Evolutionary conservation across 1,140 invertebrate species (phyloP).

Genomic region (Metaphire vulgaris): DNA sequence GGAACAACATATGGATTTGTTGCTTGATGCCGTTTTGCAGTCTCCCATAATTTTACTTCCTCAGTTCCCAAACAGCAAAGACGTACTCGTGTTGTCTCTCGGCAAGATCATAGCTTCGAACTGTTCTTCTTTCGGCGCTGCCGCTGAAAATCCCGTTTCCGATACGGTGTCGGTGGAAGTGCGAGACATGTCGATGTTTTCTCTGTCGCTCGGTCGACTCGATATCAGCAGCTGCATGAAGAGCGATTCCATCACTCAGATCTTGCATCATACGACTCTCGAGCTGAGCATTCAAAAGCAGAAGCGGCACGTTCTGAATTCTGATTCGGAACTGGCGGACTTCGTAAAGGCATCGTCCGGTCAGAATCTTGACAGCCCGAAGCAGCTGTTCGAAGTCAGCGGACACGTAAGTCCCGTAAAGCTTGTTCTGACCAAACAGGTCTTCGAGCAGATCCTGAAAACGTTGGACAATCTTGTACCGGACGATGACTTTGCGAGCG

Average conservation of each 20-base stretch:
- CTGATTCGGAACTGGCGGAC: background rate
- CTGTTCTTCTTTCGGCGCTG: background rate
- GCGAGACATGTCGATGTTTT: conserved; percentile 80
- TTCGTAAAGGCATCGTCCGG: background rate
- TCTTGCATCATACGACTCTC: conserved; percentile 74
- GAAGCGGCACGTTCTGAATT: background rate
- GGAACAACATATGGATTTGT: conserved; percentile 28
- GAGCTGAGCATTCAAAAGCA: conserved; percentile 56
- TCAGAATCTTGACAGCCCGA: background rate
- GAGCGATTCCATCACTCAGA: conserved; percentile 58
- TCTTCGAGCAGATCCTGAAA: conserved; percentile 82
- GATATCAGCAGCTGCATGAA: conserved; percentile 19
- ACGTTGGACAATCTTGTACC: conserved; percentile 52
- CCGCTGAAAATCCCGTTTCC: background rate
- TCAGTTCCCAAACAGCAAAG: conserved; percentile 64
- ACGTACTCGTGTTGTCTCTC: conserved; percentile 85
- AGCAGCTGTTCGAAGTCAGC: conserved; percentile 56
- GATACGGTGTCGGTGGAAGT: conserved; percentile 58
- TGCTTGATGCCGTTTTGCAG: conserved; percentile 67
- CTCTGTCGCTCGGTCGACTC: conserved; percentile 59
- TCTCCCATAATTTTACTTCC: conserved; percentile 85
- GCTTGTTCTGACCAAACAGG: conserved; percentile 71
- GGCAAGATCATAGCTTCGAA: conserved; percentile 71
- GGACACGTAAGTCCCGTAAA: conserved; percentile 75
- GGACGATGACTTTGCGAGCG: background rate